Evolutionary conservation across 2,113 vertebrate genomes (phyloP).

Genomic region (Lamprotornis superbus): DNA sequence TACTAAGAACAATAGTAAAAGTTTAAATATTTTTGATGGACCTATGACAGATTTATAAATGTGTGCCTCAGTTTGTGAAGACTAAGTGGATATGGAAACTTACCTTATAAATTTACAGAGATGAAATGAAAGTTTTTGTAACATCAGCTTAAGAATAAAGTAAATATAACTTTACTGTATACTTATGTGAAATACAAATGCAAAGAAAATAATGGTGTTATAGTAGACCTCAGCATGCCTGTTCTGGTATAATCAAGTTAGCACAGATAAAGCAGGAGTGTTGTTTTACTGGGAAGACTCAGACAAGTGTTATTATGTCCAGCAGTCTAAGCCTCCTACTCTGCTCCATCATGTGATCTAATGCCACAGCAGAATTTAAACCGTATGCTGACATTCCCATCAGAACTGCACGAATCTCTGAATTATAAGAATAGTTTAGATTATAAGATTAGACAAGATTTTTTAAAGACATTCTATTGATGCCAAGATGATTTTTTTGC

Average conservation of each 20-base stretch:
- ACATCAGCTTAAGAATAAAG: not conserved
- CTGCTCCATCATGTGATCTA: not conserved
- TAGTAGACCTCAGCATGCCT: not conserved
- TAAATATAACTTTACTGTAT: not conserved
- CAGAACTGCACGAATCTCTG: not conserved
- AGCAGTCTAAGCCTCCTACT: not conserved
- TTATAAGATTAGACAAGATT: no score
- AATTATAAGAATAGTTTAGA: not conserved
- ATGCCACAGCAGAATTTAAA: not conserved
- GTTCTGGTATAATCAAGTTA: not conserved
- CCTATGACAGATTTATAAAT: not conserved
- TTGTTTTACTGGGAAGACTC: not conserved
- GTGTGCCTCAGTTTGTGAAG: not conserved
- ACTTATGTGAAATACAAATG: not conserved
- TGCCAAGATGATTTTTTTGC: not conserved
- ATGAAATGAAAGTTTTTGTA: not conserved
- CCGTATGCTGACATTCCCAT: not conserved
- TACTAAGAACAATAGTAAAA: not conserved
- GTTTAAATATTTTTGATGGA: not conserved
- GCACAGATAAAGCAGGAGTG: not conserved
- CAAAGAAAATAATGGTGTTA: not conserved
- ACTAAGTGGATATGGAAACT: not conserved
- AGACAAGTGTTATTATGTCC: not conserved
- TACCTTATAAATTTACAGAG: not conserved
- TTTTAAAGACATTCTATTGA: not conserved